Evolutionary conservation across 2,797 vertebrate genomes (phyloP), one percentile per base, ranked within the genome.

Genomic region (Sternarchorhynchus goeldii): DNA sequence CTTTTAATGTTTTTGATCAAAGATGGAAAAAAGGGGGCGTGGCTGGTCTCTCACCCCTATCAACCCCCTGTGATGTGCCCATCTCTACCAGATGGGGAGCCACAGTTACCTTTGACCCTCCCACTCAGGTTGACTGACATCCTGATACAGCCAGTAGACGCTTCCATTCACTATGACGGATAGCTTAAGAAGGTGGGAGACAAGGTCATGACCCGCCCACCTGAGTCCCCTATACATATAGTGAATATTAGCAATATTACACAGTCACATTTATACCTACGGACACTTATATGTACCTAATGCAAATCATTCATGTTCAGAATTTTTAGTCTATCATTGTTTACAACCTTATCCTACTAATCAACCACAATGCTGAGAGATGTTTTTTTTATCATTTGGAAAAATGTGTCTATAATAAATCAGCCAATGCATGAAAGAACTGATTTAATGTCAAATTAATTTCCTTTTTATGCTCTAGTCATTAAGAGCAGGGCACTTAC

Each of bases 31-130:
- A 66, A 53, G 67, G 68, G 76, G 84, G 86, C 17, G 84, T 86
- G 50, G 73, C 76, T 73, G 81, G 79, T 79, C 81, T 78, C 72
- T 85, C 86, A 85, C 85, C 86, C 75, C 84, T 71, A 87, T 83
- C 84, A 83, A 75, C 74, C 76, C 69, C 81, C 73, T 34, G 68
- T 83, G 80, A 85, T 82, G 73, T 72, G 56, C 56, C 59, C 67
- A 41, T 77, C 64, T 53, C 82, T 85, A 84, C 87, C 93, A 93
- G 92, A 93, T 93, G 93, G 93, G 91, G 88, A 91, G 90, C 92
- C 88, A 90, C 85, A 86, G 87, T 92, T 91, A 92, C 91, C 91
- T 86, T 82, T 92, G 90, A 92, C 78, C 84, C 87, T 64, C 81
- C 80, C 74, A 73, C 78, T 76, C 31, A 75, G 66, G 57, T 25